Evolutionary conservation across 1,140 invertebrate genomes (phyloP).

Genomic region (Achroia grisella): DNA sequence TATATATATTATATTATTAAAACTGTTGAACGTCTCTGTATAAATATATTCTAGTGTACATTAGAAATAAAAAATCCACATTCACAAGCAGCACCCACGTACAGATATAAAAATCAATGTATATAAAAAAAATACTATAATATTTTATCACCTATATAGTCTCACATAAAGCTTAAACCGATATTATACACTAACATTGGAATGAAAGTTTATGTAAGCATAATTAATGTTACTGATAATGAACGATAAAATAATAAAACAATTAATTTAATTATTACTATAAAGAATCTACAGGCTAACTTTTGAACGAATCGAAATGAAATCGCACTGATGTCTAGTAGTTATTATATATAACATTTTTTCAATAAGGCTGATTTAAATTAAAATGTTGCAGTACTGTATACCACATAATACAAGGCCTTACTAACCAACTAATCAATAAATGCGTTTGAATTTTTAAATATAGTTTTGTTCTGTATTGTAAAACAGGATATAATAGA

Average conservation of each 20-base stretch:
- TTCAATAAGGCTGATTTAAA: no score
- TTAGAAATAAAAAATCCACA: constrained; percentile 33
- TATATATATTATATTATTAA: constrained; percentile 7
- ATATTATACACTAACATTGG: constrained; percentile 63
- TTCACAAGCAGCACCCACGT: constrained; percentile 53
- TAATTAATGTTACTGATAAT: constrained; percentile 27
- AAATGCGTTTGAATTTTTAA: no score
- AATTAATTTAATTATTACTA: constrained; percentile 12
- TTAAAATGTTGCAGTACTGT: no score
- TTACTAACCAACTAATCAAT: no score
- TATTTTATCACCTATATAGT: constrained; percentile 43
- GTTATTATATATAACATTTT: no score
- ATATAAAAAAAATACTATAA: constrained; percentile 56
- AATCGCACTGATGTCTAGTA: no score
- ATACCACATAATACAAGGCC: no score
- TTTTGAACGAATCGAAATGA: no score
- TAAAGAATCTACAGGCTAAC: no score
- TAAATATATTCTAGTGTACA: constrained; percentile 23
- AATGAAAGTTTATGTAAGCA: constrained; percentile 58
- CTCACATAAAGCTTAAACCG: constrained; percentile 61
- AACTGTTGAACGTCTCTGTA: constrained; percentile 7
- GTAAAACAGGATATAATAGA: no score
- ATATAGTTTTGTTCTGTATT: no score
- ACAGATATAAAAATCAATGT: constrained; percentile 47
- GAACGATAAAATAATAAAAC: constrained; percentile 17